These are phyloP conservation scores for Catalaphyllia jardinei DNA, from an alignment of 64 coral and sea anemone genomes.

Conservation along the genomic window DNA sequence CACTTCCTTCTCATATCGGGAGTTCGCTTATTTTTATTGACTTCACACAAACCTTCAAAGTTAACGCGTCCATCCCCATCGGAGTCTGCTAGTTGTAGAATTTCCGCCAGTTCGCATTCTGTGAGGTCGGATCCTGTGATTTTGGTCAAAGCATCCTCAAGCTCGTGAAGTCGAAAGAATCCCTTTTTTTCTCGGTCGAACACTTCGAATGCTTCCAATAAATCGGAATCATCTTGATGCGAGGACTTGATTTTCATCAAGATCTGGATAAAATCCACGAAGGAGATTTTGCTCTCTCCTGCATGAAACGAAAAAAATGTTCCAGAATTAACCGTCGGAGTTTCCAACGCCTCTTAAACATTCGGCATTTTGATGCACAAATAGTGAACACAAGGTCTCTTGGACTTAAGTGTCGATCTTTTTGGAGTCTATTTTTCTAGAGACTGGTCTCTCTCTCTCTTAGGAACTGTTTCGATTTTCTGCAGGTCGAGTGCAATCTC, in stretches of 20 bases:
- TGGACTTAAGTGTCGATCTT: too few relatives aligned
- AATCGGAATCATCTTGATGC: conserved; percentile 42
- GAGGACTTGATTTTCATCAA: conserved; percentile 17
- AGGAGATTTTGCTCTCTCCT: conserved; percentile 39
- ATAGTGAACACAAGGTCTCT: not conserved
- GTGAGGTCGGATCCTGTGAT: conserved; percentile 12
- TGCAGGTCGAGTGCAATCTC: too few relatives aligned
- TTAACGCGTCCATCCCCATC: conserved; percentile 52
- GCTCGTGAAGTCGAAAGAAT: conserved; percentile 36
- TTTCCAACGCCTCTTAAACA: not conserved
- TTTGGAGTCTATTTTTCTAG: too few relatives aligned
- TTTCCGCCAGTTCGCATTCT: conserved; percentile 46
- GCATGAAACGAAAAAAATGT: not conserved
- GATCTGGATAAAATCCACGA: conserved; percentile 49
- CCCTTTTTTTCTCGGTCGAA: conserved; percentile 53
- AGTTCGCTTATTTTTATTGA: not conserved
- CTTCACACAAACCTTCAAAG: conserved; percentile 48
- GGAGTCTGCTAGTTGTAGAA: conserved; percentile 51
- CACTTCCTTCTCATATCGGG: too few relatives aligned
- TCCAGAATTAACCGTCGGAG: not conserved
- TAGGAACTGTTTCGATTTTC: too few relatives aligned
- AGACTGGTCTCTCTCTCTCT: too few relatives aligned
- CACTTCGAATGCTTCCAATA: conserved; percentile 51
- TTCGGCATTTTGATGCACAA: not conserved
- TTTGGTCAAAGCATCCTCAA: conserved; percentile 23